Evolutionary conservation across 2,113 vertebrate species (phyloP), one percentile per base, ranked within the genome.

Genomic region (Condylura cristata): DNA sequence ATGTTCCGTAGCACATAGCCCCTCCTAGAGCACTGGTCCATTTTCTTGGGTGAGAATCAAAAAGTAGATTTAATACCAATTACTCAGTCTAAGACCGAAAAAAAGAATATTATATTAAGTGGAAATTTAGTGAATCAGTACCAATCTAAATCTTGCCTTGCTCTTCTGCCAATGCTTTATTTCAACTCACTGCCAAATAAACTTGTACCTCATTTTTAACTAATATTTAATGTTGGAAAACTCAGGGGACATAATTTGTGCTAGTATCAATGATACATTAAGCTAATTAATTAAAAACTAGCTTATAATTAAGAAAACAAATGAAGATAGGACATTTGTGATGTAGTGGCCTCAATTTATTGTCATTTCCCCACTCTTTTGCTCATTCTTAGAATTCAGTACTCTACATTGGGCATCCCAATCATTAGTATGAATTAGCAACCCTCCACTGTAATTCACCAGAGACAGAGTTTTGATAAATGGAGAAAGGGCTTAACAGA

Each of bases 281-380:
- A 93, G 1, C 13, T 93, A 94, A 97, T 89, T 94, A 94, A 93
- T 96, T 96, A 90, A 91, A 92, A 75, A 34, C 58, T 78, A 78
- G 26, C 85, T 96, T 92, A 95, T 61, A 91, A 96, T 95, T 95
- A 96, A 93, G 91, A 96, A 97, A 97, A 96, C 84, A 91, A 90
- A 93, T 90, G 84, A 96, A 95, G 61, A 94, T 94, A 83, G 24
- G 41, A 90, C 39, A 89, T 10, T 63, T 83, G 41, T 91, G 76
- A 93, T 92, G 44, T 24, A 75, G 41, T 56, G 6, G 20, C 5
- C 82, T 93, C 56, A 28, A 93, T 81, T 85, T 93, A 92, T 78
- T 95, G 79, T 89, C 48, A 78, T 70, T 87, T 74, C 26, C 22
- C 12, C 1, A 4, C 13, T 14, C 66, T 88, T 92, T 80, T 61